Percentiles rank a stretch among this genome's conserved stretches.
These are phyloP conservation scores for Mimas tiliae DNA, from an alignment of 2,888 invertebrate genomes.

Conservation along the genomic window DNA sequence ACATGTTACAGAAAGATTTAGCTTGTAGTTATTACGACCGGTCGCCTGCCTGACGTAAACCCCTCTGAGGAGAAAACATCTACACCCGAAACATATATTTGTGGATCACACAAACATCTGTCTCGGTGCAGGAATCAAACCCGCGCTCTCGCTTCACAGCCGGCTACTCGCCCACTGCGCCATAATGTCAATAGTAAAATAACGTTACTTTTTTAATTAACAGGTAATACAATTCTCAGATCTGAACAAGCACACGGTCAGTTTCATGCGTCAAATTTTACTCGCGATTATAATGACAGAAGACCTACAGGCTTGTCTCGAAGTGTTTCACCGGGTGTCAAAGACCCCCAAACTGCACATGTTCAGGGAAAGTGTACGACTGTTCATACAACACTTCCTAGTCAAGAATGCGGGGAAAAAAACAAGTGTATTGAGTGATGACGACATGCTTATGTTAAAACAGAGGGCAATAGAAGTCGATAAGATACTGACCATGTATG, in stretches of 20 bases:
- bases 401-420: conserved; percentile 86
- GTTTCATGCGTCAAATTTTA: conserved; percentile 91
- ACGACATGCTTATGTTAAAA: conserved; percentile 67
- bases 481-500: conserved; percentile 84
- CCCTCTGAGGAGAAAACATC: too few species aligned
- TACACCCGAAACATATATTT: too few species aligned
- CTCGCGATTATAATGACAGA: conserved; percentile 89
- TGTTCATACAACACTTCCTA: conserved; percentile 95
- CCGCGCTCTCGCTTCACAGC: too few species aligned
- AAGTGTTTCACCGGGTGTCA: conserved; percentile 90
- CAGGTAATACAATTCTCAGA: conserved; percentile 95
- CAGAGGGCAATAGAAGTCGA: conserved; percentile 87
- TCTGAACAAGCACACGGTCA: conserved; percentile 90
- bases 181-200: too few species aligned
- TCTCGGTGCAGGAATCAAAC: too few species aligned
- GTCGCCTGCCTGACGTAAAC: too few species aligned
- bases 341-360: conserved; percentile 89
- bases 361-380: conserved; percentile 92
- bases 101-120: too few species aligned
- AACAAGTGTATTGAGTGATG: conserved; percentile 56
- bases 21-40: too few species aligned
- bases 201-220: conserved; percentile 36
- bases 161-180: too few species aligned
- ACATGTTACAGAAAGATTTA: too few species aligned
- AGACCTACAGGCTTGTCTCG: conserved; percentile 84